These are phyloP conservation scores for Dysidea cf. avara DNA, from an alignment of 37 sponge, comb jelly and placozoan genomes.

Conservation along the genomic window DNA sequence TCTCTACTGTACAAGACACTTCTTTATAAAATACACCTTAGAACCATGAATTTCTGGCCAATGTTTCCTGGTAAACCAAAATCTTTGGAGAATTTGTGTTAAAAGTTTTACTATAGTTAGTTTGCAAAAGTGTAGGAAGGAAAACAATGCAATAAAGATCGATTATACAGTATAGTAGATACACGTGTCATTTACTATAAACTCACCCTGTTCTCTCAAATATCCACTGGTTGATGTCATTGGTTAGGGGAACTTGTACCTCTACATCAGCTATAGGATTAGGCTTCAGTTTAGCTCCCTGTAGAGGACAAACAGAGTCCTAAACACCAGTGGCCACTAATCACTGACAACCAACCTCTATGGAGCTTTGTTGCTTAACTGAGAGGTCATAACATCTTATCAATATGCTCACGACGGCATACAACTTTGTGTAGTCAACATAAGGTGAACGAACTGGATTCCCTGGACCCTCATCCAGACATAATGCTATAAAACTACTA, in stretches of 20 bases:
- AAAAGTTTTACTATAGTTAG: too few species aligned
- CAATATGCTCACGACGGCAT: conserved; percentile 69
- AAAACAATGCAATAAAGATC: too few species aligned
- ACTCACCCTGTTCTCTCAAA: conserved; percentile 63
- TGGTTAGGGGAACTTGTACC: conserved; percentile 45
- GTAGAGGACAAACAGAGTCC: background rate
- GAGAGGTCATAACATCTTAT: conserved; percentile 84
- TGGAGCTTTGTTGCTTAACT: conserved; percentile 28
- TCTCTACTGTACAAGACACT: too few species aligned
- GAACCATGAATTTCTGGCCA: too few species aligned
- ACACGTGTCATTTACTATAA: too few species aligned
- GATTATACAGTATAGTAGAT: too few species aligned
- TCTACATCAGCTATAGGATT: conserved; percentile 74
- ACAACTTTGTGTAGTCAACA: conserved; percentile 77
- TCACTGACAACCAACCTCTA: conserved; percentile 30
- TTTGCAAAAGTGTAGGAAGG: too few species aligned
- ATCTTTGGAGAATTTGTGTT: too few species aligned
- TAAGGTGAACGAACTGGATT: conserved; percentile 77
- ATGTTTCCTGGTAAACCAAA: too few species aligned
- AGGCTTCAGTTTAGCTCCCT: conserved; percentile 40
- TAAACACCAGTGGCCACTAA: too few species aligned
- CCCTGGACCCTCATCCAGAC: conserved; percentile 91
- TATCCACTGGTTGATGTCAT: conserved; percentile 65
- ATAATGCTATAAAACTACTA: conserved; percentile 73
- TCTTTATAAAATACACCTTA: too few species aligned